Conservation (phyloP, 2,888 invertebrate species). For the Caenorhabditis panamensis region DNA sequence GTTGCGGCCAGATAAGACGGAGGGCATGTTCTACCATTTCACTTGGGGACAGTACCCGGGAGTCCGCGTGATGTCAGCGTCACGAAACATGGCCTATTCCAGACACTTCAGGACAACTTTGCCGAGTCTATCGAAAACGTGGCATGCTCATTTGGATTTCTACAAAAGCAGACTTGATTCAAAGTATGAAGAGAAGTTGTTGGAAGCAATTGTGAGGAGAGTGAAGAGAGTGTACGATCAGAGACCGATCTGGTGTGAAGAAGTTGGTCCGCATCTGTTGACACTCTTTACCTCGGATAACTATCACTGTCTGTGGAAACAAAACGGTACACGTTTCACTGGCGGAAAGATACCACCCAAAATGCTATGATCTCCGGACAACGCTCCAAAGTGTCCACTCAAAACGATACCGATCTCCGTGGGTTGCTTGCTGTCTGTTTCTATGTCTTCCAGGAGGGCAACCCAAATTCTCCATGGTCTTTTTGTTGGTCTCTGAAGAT, state of each 20-base stretch:
- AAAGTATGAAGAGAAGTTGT: not conserved
- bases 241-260: constrained; percentile 10
- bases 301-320: constrained; percentile 13
- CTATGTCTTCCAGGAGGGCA: not conserved
- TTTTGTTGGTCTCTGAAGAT: too few relatives aligned
- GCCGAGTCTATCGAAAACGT: not conserved
- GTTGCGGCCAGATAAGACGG: not conserved
- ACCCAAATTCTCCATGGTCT: too few relatives aligned
- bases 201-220: not conserved
- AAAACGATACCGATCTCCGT: not conserved
- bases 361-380: too few relatives aligned
- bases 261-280: not conserved
- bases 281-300: not conserved
- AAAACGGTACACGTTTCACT: not conserved
- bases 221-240: not conserved
- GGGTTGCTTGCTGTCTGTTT: not conserved
- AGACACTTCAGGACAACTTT: not conserved
- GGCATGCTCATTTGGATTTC: not conserved
- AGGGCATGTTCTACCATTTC: constrained; percentile 16
- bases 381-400: too few relatives aligned
- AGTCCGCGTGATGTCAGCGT: not conserved
- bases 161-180: not conserved
- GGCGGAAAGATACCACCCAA: not conserved
- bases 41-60: constrained; percentile 1
- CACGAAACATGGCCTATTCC: not conserved